Percentiles rank a stretch among this genome's conserved stretches.
Conservation (phyloP, 2,888 invertebrate genomes). For the Heliconius ethilla region DNA sequence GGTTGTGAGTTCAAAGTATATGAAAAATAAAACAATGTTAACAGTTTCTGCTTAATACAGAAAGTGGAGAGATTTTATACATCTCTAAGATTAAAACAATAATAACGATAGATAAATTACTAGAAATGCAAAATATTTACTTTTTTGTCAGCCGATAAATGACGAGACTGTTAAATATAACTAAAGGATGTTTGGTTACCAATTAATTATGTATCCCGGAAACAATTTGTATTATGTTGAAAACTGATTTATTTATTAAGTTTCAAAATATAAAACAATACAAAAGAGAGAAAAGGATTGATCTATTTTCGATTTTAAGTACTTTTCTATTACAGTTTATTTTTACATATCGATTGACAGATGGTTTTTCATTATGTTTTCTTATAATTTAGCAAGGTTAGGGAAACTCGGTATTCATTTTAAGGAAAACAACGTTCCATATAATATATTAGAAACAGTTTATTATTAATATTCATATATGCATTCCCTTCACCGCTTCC, state of each 20-base stretch:
- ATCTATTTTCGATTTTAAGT: no score
- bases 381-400: not conserved
- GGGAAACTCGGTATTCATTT: not conserved
- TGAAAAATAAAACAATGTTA: not conserved
- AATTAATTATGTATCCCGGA: slow-evolving; percentile 19
- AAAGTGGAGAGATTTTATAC: not conserved
- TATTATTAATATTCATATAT: no score
- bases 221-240: slow-evolving; percentile 9
- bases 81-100: not conserved
- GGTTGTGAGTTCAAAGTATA: not conserved
- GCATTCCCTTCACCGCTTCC: no score
- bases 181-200: slow-evolving; percentile 19
- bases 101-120: not conserved
- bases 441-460: no score
- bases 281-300: no score
- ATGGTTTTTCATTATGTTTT: not conserved
- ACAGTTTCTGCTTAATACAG: not conserved
- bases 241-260: not conserved
- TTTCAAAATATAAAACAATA: not conserved
- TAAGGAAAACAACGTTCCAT: no score
- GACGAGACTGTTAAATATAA: not conserved
- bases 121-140: not conserved
- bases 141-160: not conserved
- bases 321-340: not conserved
- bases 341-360: not conserved